These are phyloP conservation scores for Seira sanloemensis DNA, from an alignment of 2,888 invertebrate species.

Conservation along the genomic window DNA sequence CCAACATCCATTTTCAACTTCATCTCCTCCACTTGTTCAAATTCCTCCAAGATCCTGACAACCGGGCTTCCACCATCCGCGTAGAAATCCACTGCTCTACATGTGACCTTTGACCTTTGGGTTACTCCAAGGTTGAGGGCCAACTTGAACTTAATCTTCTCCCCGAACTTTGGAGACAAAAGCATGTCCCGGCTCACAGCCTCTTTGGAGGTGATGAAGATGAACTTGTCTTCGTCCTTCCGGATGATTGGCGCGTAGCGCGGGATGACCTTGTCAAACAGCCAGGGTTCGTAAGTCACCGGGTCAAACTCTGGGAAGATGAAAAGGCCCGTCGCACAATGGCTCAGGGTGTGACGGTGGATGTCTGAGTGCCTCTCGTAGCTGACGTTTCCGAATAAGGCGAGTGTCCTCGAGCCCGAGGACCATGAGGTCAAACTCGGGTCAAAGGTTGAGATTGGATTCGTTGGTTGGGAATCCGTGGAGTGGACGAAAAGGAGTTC, in stretches of 20 bases:
- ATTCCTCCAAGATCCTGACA: background rate
- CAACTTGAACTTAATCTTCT: constrained; percentile 32
- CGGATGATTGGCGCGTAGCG: constrained; percentile 16
- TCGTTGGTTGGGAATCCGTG: too few species aligned
- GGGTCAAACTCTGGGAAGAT: constrained; percentile 27
- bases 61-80: background rate
- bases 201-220: background rate
- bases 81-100: constrained; percentile 5
- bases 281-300: background rate
- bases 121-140: background rate
- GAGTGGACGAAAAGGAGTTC: too few species aligned
- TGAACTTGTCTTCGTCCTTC: constrained; percentile 21
- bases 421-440: background rate
- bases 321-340: constrained; percentile 12
- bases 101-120: background rate
- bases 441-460: too few species aligned
- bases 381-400: constrained; percentile 20
- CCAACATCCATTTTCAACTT: background rate
- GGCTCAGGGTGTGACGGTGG: constrained; percentile 1
- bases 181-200: background rate
- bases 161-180: constrained; percentile 27
- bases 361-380: constrained; percentile 27
- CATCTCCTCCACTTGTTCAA: background rate
- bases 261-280: constrained; percentile 12
- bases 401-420: constrained; percentile 2